Percentiles rank a stretch among this genome's conserved stretches.
Conservation (phyloP, 2,113 vertebrate genomes). For the Cairina moschata region DNA sequence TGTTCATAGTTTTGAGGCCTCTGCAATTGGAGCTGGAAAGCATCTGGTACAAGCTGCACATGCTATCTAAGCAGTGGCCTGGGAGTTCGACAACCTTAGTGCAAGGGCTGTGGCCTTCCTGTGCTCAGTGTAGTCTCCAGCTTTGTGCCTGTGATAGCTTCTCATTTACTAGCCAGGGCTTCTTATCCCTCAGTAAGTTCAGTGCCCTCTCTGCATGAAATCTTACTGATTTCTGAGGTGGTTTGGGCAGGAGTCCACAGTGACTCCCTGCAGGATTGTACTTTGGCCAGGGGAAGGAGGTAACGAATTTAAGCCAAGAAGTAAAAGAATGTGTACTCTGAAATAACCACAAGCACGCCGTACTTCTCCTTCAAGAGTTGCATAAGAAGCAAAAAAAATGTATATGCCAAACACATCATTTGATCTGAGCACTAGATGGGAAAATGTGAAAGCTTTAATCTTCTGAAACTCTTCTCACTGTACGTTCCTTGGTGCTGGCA, state of each 20-base stretch:
- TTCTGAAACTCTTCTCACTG: not conserved
- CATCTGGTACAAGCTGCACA: not conserved
- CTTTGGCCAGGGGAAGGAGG: not conserved
- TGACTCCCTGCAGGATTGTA: not conserved
- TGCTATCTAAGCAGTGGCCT: not conserved
- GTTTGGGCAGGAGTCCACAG: not conserved
- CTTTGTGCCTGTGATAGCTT: not conserved
- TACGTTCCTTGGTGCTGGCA: not conserved
- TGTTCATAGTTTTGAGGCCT: not conserved
- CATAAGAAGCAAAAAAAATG: slow-evolving; percentile 13
- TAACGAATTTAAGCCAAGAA: not conserved
- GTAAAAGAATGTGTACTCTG: not conserved
- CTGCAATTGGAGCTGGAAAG: not conserved
- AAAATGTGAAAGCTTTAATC: not conserved
- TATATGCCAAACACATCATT: not conserved
- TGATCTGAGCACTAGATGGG: not conserved
- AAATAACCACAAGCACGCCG: not conserved
- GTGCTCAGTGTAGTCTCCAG: not conserved
- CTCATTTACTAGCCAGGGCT: fast-evolving
- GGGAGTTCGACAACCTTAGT: not conserved
- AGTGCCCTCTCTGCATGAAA: not conserved
- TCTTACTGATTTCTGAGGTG: fast-evolving
- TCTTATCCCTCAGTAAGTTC: not conserved
- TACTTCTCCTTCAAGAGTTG: not conserved
- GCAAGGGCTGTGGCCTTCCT: not conserved